These are phyloP conservation scores for Reticulitermes lucifugus DNA, from an alignment of 2,888 invertebrate genomes.

Conservation along the genomic window DNA sequence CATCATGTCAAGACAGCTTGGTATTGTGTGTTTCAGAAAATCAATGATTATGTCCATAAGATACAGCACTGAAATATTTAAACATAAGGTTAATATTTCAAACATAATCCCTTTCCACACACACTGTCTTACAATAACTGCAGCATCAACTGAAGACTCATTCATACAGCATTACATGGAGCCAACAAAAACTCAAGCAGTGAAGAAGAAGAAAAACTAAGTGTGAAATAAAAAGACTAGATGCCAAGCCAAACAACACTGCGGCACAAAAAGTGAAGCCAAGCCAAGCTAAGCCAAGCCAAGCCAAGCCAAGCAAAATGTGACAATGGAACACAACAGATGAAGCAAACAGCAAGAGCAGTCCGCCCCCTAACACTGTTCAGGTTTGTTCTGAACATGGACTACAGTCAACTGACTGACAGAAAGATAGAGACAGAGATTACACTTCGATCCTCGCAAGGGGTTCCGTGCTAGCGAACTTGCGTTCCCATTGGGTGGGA, in stretches of 20 bases:
- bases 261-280: neutral
- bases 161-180: constrained; percentile 18
- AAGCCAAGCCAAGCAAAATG: constrained; percentile 28
- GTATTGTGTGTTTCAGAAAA: no score
- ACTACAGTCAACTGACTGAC: constrained; percentile 31
- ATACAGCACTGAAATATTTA: no score
- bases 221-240: neutral
- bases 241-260: no score
- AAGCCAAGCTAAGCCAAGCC: neutral
- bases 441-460: constrained; percentile 86
- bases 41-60: no score
- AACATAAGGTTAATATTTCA: neutral
- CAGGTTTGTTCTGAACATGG: neutral
- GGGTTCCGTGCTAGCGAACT: constrained; percentile 75
- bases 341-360: constrained; percentile 32
- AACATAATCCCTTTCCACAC: neutral
- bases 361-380: constrained; percentile 33
- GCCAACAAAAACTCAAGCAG: constrained; percentile 3
- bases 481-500: constrained; percentile 56
- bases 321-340: constrained; percentile 6
- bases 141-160: neutral
- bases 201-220: constrained; percentile 5
- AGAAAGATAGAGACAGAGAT: constrained; percentile 59
- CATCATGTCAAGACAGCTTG: no score
- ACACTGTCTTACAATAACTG: neutral